A percentile compares a stretch with the other conserved stretches of the same genome.
Conservation (phyloP, 2,797 vertebrate species). For the Labroides dimidiatus region DNA sequence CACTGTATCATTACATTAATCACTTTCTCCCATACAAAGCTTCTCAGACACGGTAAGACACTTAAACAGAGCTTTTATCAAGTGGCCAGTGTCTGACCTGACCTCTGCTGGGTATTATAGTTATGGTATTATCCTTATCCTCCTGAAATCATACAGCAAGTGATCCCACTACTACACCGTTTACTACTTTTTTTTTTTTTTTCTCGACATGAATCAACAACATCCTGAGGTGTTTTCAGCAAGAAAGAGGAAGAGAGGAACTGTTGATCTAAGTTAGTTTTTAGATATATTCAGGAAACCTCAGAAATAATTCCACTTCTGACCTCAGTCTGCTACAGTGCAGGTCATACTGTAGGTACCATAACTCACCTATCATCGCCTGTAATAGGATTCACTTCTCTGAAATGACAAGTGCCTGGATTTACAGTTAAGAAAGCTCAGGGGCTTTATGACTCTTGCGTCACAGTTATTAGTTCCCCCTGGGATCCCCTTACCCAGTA, state of each 20-base stretch:
- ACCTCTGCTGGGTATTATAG: constrained; percentile 16
- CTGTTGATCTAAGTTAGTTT: background rate
- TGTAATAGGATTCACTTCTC: constrained; percentile 73
- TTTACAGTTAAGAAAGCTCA: constrained; percentile 88
- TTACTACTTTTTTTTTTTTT: background rate
- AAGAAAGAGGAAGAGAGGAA: background rate
- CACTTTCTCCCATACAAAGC: constrained; percentile 33
- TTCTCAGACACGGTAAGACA: constrained; percentile 39
- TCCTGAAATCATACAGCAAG: background rate
- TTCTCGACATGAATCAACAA: background rate
- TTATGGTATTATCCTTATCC: constrained; percentile 45
- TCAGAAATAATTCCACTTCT: background rate
- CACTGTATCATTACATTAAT: constrained; percentile 11
- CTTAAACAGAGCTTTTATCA: constrained; percentile 43
- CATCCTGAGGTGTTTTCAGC: background rate
- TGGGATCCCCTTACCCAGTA: constrained; percentile 86
- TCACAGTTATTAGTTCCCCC: constrained; percentile 86
- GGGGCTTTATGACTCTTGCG: constrained; percentile 87
- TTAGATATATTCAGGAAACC: background rate
- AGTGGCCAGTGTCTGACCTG: background rate
- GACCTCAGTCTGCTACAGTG: background rate
- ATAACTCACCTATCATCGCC: constrained; percentile 58
- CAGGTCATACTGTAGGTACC: constrained; percentile 46
- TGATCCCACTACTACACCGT: background rate
- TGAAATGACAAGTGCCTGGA: constrained; percentile 83